phyloP scores from a whole-genome alignment of 2,797 vertebrate species.

The Rhabdophis nuchalis region DNA sequence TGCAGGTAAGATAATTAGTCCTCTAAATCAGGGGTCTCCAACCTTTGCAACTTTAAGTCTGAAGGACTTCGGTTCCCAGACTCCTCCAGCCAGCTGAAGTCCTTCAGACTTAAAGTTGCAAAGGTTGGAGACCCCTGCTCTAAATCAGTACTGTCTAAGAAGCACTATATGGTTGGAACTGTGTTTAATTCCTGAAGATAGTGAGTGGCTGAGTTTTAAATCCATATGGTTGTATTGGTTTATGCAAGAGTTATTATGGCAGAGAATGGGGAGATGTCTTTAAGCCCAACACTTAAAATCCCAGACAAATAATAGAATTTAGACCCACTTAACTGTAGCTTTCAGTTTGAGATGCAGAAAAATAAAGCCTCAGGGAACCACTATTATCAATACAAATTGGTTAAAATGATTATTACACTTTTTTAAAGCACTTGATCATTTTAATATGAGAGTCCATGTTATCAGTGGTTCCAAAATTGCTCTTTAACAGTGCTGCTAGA shows the following conservation, averaged over 20 bases:
- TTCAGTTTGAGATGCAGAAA: not conserved
- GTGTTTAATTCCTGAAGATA: fast-evolving
- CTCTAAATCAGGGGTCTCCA: not conserved
- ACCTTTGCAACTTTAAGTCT: no score
- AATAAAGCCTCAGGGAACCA: not conserved
- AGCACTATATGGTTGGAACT: not conserved
- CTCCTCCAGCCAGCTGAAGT: no score
- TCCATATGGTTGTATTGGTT: not conserved
- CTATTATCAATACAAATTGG: not conserved
- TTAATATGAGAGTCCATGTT: not conserved
- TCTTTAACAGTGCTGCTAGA: not conserved
- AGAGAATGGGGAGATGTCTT: not conserved
- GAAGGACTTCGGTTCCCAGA: no score
- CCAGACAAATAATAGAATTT: not conserved
- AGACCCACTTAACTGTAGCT: not conserved
- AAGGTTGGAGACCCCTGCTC: no score
- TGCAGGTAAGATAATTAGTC: constrained; percentile 10
- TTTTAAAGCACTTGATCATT: not conserved
- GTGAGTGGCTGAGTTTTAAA: not conserved
- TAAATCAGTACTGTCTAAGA: not conserved
- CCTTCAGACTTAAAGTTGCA: no score
- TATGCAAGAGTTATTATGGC: not conserved
- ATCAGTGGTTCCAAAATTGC: not conserved
- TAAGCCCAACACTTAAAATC: not conserved
- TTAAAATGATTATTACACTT: not conserved